Evolutionary conservation across 2,113 vertebrate species (phyloP).

Genomic region (Cathartes aura): DNA sequence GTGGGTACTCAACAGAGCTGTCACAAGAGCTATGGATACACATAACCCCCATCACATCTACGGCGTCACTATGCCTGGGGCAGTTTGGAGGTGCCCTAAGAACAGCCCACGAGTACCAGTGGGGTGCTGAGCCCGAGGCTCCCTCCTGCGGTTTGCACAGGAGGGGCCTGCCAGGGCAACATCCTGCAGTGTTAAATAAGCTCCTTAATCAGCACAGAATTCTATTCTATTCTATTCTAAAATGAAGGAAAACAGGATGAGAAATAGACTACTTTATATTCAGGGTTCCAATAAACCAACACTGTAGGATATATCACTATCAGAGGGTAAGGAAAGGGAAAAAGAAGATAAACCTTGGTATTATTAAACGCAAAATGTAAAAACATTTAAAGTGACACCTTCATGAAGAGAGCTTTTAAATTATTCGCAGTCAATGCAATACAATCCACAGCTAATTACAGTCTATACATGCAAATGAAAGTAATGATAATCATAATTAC

Average conservation of each 20-base stretch:
- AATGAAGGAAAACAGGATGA: not conserved
- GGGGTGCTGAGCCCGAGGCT: not conserved
- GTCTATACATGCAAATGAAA: conserved; percentile 60
- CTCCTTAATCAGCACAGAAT: not conserved
- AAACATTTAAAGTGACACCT: conserved; percentile 49
- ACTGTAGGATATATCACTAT: not conserved
- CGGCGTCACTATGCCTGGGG: accelerated
- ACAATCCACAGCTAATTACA: conserved; percentile 70
- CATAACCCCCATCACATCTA: not conserved
- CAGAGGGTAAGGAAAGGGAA: not conserved
- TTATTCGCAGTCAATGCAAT: conserved; percentile 59
- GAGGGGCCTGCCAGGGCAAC: not conserved
- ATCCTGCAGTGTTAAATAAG: not conserved
- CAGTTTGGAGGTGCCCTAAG: not conserved
- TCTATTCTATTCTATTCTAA: not conserved
- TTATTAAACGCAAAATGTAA: conserved; percentile 15
- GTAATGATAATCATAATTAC: conserved; percentile 66
- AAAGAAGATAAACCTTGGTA: not conserved
- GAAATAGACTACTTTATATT: not conserved
- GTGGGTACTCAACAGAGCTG: not conserved
- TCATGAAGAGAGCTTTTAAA: conserved; percentile 35
- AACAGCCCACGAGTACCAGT: not conserved
- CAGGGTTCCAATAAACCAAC: not conserved
- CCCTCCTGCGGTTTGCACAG: not conserved
- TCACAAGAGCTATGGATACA: not conserved